These are phyloP conservation scores for Labrus mixtus DNA, from an alignment of 2,113 vertebrate species.

Conservation along the genomic window DNA sequence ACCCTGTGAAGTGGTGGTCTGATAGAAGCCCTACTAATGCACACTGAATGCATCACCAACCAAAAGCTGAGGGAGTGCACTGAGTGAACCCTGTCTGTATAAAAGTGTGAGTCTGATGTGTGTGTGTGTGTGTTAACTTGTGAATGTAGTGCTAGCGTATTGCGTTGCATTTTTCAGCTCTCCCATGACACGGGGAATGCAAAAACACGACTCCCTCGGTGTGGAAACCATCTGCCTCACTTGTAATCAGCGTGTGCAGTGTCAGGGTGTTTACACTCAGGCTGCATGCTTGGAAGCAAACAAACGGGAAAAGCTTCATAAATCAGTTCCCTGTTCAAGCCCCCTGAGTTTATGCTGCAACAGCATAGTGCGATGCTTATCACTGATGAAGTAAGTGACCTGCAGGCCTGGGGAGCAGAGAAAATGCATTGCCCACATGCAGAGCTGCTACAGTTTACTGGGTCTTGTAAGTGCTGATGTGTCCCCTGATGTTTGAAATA, in stretches of 20 bases:
- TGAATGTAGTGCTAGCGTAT: neutral
- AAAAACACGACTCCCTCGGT: constrained; percentile 72
- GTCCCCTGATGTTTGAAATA: neutral
- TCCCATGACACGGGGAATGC: constrained; percentile 73
- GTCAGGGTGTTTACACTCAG: constrained; percentile 79
- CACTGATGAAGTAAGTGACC: constrained; percentile 36
- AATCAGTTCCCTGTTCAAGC: constrained; percentile 62
- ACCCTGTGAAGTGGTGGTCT: constrained; percentile 5
- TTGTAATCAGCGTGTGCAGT: constrained; percentile 71
- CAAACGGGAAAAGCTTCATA: constrained; percentile 48
- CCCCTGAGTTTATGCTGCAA: constrained; percentile 17
- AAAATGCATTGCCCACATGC: constrained; percentile 16
- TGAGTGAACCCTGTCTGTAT: neutral
- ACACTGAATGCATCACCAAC: neutral
- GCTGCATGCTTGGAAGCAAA: constrained; percentile 53
- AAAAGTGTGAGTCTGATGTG: neutral
- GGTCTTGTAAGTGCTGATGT: neutral
- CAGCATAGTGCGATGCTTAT: constrained; percentile 49
- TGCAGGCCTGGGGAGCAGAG: constrained; percentile 15
- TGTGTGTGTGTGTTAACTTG: neutral
- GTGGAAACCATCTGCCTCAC: constrained; percentile 74
- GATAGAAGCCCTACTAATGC: constrained; percentile 5
- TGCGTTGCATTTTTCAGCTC: constrained; percentile 54
- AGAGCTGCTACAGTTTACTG: constrained; percentile 1
- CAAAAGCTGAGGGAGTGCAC: neutral